Conservation (phyloP, 2,797 vertebrate species). For the Trachurus trachurus region DNA sequence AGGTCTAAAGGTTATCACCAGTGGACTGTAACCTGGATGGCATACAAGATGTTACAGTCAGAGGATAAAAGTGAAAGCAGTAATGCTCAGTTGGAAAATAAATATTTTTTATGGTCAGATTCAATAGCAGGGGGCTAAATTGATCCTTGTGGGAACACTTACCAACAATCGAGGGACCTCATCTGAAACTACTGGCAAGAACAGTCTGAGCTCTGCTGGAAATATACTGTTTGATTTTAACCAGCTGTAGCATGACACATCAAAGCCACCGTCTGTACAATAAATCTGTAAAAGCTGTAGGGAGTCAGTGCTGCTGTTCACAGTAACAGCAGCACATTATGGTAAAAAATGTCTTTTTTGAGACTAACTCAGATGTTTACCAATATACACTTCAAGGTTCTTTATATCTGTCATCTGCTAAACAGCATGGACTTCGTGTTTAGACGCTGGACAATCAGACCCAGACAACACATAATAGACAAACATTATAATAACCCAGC, state of each 20-base stretch:
- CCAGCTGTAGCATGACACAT: not conserved
- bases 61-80: not conserved
- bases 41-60: not conserved
- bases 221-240: not conserved
- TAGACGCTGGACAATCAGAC: slow-evolving; percentile 34
- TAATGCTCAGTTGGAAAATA: not conserved
- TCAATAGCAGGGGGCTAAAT: not conserved
- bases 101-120: no score
- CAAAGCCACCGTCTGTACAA: slow-evolving; percentile 3
- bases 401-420: slow-evolving; percentile 15
- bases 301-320: not conserved
- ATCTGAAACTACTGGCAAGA: not conserved
- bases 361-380: not conserved
- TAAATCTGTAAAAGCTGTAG: not conserved
- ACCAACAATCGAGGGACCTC: not conserved
- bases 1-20: not conserved
- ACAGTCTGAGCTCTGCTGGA: not conserved
- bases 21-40: not conserved
- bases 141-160: not conserved
- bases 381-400: not conserved
- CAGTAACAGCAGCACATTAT: not conserved
- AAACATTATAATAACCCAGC: slow-evolving; percentile 43
- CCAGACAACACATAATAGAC: slow-evolving; percentile 49
- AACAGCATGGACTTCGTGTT: slow-evolving; percentile 18
- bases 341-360: not conserved